phyloP scores from a whole-genome alignment of 2,113 vertebrate genomes.

The Alethe castanea region DNA sequence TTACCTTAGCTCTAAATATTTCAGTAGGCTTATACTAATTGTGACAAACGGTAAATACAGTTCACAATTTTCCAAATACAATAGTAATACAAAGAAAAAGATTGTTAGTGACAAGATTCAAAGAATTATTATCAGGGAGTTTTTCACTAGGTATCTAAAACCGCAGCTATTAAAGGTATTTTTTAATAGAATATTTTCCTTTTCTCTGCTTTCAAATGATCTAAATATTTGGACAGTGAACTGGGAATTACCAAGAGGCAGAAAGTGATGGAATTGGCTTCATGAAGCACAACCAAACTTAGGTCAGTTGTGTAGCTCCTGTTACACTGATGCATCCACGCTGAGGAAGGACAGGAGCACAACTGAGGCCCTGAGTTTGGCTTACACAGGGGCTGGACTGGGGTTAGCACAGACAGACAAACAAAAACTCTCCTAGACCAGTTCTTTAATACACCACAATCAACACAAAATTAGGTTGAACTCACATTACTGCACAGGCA shows the following conservation, averaged over 20 bases:
- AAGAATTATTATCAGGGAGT: not conserved
- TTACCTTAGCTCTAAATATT: not conserved
- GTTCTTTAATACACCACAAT: not conserved
- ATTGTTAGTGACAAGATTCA: not conserved
- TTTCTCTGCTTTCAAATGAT: not conserved
- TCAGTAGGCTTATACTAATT: not conserved
- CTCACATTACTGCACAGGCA: not conserved
- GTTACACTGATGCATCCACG: not conserved
- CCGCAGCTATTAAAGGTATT: not conserved
- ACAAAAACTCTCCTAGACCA: not conserved
- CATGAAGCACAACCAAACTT: rapidly evolving
- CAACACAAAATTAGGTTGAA: not conserved
- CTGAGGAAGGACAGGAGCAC: not conserved
- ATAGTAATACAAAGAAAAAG: not conserved
- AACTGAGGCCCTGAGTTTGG: not conserved
- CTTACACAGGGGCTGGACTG: not conserved
- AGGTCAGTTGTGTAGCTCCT: not conserved
- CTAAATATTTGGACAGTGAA: not conserved
- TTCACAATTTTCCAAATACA: not conserved
- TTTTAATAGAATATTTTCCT: not conserved
- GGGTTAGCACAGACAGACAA: not conserved
- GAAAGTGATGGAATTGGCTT: rapidly evolving
- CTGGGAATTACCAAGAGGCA: not conserved
- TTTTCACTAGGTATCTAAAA: not conserved
- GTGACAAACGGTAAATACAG: not conserved